phyloP scores from a whole-genome alignment of 2,113 vertebrate species.

The Gasterosteus aculeatus region DNA sequence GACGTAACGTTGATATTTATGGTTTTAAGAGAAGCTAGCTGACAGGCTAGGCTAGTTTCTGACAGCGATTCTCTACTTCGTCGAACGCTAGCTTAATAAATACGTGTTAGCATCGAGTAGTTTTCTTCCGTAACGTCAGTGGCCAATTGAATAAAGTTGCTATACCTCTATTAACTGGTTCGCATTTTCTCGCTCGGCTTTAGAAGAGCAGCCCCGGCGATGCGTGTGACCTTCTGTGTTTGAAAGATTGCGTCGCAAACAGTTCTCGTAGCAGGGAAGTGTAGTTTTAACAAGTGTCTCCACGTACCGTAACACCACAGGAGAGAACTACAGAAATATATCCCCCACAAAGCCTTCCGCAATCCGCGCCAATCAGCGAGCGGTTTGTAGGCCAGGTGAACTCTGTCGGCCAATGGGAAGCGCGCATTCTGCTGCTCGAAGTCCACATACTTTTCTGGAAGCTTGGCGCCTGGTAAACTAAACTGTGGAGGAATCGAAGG shows the following conservation, averaged over 20 bases:
- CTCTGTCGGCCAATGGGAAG: conserved; percentile 64
- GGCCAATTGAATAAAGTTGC: not conserved
- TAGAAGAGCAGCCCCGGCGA: not conserved
- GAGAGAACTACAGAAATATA: conserved; percentile 69
- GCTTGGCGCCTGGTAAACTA: conserved; percentile 58
- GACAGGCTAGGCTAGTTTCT: not conserved
- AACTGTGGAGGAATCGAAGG: conserved; percentile 47
- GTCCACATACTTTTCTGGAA: conserved; percentile 72
- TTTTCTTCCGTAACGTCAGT: not conserved
- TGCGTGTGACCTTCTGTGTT: conserved; percentile 72
- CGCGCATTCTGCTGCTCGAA: conserved; percentile 61
- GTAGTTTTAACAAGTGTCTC: conserved; percentile 50
- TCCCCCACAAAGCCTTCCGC: conserved; percentile 54
- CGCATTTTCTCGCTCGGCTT: not conserved
- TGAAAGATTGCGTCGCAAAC: conserved; percentile 4
- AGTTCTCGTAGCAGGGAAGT: conserved; percentile 42
- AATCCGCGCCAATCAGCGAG: conserved; percentile 62
- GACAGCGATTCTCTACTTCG: not conserved
- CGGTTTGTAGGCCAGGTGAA: conserved; percentile 28
- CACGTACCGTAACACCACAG: not conserved
- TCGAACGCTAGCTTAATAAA: not conserved
- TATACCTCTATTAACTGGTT: not conserved
- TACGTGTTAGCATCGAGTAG: not conserved
- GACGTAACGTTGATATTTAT: not conserved
- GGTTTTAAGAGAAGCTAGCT: conserved; percentile 23